phyloP scores from a whole-genome alignment of 2,888 invertebrate species.

The Galerucella pusilla region DNA sequence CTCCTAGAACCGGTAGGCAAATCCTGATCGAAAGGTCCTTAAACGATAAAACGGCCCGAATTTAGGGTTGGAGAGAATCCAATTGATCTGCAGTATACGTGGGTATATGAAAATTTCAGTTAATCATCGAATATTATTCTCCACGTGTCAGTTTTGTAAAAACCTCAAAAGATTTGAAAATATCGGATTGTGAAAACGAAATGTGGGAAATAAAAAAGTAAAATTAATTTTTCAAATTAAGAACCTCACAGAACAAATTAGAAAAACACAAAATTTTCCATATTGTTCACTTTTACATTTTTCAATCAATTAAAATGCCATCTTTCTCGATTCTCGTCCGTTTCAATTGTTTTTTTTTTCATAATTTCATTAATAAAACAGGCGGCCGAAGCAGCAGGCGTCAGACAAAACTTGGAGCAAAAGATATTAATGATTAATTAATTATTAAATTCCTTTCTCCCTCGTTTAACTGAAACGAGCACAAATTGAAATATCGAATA shows the following conservation, averaged over 20 bases:
- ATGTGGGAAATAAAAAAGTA: neutral
- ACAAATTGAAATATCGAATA: conserved; percentile 17
- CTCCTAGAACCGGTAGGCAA: conserved; percentile 55
- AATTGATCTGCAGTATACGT: conserved; percentile 7
- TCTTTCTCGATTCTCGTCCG: conserved; percentile 40
- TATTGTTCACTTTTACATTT: conserved; percentile 30
- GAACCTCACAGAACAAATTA: conserved; percentile 18
- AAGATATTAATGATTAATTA: conserved; percentile 37
- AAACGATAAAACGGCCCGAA: conserved; percentile 21
- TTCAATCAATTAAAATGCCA: conserved; percentile 45
- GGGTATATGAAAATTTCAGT: neutral
- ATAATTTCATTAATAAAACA: conserved; percentile 40
- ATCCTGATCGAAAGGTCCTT: conserved; percentile 39
- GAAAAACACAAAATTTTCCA: conserved; percentile 19
- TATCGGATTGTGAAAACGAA: neutral
- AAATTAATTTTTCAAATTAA: conserved; percentile 12
- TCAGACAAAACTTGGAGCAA: conserved; percentile 26
- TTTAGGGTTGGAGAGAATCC: conserved; percentile 15
- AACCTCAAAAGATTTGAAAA: neutral
- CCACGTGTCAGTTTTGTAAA: neutral
- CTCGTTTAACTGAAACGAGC: conserved; percentile 7
- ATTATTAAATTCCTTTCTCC: conserved; percentile 30
- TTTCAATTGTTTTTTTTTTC: conserved; percentile 42
- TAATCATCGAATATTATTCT: neutral
- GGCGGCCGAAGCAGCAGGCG: conserved; percentile 27